Conservation (phyloP, 2,797 vertebrate genomes). For the Molossus molossus region DNA sequence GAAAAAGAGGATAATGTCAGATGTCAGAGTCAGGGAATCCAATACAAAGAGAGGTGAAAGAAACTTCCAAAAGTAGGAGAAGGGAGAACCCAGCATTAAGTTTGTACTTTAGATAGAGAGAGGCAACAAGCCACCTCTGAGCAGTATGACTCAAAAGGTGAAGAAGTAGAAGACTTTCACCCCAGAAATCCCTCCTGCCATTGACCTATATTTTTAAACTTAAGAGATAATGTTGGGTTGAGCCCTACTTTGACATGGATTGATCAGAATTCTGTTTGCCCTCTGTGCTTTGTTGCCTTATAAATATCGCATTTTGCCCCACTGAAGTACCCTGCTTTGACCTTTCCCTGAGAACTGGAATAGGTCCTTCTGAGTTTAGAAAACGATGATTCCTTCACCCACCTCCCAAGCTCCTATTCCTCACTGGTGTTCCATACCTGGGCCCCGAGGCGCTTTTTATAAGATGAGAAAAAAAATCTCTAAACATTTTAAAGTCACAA, state of each 20-base stretch:
- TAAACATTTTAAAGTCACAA: background rate
- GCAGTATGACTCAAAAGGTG: background rate
- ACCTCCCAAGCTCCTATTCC: background rate
- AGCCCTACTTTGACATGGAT: background rate
- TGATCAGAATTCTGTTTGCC: background rate
- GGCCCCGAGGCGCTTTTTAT: background rate
- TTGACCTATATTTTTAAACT: background rate
- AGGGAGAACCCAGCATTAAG: background rate
- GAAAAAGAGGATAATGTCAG: background rate
- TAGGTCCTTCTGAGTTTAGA: background rate
- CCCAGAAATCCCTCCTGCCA: background rate
- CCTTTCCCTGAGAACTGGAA: background rate
- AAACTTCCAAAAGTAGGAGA: background rate
- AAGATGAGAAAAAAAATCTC: slow-evolving; percentile 27
- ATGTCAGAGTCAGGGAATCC: background rate
- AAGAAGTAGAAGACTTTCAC: background rate
- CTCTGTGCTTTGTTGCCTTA: background rate
- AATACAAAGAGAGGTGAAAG: background rate
- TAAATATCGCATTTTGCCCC: background rate
- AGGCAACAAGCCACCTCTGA: background rate
- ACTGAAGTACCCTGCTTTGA: background rate
- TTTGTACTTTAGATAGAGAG: background rate
- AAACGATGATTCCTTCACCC: background rate
- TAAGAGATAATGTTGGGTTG: background rate
- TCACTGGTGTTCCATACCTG: background rate